These are phyloP conservation scores for Mus caroli DNA, from an alignment of 2,797 vertebrate species.

Conservation along the genomic window DNA sequence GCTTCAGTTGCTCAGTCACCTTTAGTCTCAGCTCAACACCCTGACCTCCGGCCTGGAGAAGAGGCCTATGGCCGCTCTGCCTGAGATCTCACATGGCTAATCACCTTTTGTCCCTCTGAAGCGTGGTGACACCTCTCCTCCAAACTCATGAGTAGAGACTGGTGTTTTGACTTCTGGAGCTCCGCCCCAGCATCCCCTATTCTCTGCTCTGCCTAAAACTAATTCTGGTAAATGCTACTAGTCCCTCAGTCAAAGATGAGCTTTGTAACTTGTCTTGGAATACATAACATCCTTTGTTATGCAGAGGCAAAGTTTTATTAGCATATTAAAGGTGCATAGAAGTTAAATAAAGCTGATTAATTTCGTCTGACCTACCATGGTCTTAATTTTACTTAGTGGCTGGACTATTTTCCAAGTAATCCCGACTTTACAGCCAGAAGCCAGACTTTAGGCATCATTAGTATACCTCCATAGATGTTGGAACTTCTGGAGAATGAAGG, in stretches of 20 bases:
- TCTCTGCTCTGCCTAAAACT: slow-evolving; percentile 37
- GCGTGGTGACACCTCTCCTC: not conserved
- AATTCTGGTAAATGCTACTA: slow-evolving; percentile 42
- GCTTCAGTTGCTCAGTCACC: not conserved
- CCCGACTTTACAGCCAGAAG: not conserved
- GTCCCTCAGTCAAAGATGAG: not conserved
- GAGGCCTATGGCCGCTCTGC: not conserved
- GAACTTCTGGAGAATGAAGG: not conserved
- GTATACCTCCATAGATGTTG: not conserved
- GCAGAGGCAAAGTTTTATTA: slow-evolving; percentile 36
- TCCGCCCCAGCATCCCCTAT: not conserved
- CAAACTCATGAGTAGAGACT: not conserved
- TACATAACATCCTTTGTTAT: slow-evolving; percentile 32
- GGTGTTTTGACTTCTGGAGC: slow-evolving; percentile 43
- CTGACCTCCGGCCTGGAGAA: not conserved
- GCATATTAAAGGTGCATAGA: slow-evolving; percentile 40
- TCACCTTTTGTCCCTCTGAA: not conserved
- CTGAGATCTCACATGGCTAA: not conserved
- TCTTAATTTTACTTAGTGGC: slow-evolving; percentile 1
- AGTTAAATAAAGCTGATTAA: slow-evolving; percentile 20
- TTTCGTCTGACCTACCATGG: slow-evolving; percentile 28
- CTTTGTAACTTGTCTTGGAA: slow-evolving; percentile 47
- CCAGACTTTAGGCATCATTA: not conserved
- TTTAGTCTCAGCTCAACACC: not conserved
- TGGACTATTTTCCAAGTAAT: not conserved